These are phyloP conservation scores for Naja naja DNA, from an alignment of 2,113 vertebrate genomes.

Conservation along the genomic window DNA sequence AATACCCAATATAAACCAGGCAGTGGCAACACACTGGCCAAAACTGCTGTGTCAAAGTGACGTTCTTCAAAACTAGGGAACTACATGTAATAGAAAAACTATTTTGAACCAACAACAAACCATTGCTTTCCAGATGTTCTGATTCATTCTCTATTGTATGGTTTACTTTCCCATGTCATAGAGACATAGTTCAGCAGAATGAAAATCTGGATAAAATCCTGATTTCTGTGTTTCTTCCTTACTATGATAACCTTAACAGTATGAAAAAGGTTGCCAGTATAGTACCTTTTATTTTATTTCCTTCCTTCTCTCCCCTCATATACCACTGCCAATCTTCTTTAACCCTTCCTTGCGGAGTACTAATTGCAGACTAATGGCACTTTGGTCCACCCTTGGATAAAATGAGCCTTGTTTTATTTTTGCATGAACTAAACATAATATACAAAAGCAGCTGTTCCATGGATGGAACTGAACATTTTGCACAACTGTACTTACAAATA, in stretches of 20 bases:
- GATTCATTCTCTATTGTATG: neutral
- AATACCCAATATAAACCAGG: neutral
- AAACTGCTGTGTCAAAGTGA: neutral
- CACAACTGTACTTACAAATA: neutral
- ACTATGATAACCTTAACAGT: neutral
- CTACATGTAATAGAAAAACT: neutral
- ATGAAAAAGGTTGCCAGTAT: neutral
- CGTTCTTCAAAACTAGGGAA: neutral
- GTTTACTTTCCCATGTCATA: neutral
- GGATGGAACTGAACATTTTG: neutral
- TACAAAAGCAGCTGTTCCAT: neutral
- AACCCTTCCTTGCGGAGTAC: neutral
- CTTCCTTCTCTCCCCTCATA: neutral
- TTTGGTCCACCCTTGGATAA: neutral
- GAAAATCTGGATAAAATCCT: neutral
- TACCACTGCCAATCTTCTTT: neutral
- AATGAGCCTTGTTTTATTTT: neutral
- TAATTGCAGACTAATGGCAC: neutral
- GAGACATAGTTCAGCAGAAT: neutral
- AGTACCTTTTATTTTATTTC: neutral
- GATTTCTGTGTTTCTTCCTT: neutral
- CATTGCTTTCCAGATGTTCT: neutral
- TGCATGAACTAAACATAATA: neutral
- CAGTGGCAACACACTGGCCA: neutral
- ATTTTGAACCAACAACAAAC: neutral